These are phyloP conservation scores for Actias luna DNA, from an alignment of 2,888 invertebrate species.

Conservation along the genomic window DNA sequence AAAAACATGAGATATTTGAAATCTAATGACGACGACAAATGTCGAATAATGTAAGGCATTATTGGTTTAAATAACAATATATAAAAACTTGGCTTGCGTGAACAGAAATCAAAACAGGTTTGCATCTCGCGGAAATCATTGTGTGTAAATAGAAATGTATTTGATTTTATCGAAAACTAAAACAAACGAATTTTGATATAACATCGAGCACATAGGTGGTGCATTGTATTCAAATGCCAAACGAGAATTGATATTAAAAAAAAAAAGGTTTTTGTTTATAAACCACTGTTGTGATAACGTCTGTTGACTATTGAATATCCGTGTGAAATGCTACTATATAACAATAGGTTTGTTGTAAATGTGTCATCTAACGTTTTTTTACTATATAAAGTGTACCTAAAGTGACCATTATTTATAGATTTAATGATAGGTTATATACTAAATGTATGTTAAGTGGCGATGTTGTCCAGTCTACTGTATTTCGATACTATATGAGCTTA, in stretches of 20 bases:
- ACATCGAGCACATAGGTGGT: constrained; percentile 27
- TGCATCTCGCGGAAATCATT: constrained; percentile 35
- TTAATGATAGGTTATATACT: too few species aligned
- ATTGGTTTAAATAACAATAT: too few species aligned
- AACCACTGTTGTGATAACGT: constrained; percentile 28
- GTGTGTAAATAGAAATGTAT: constrained; percentile 63
- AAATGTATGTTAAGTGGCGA: too few species aligned
- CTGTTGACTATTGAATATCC: constrained; percentile 9
- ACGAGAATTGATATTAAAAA: constrained; percentile 29
- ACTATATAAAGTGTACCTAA: not conserved
- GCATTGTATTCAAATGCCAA: constrained; percentile 60
- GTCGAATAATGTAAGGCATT: too few species aligned
- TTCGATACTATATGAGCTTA: too few species aligned
- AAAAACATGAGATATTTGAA: too few species aligned
- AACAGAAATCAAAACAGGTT: constrained; percentile 10
- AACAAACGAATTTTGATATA: constrained; percentile 43
- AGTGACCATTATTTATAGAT: not conserved
- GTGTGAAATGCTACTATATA: not conserved
- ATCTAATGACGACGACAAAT: too few species aligned
- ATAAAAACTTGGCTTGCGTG: not conserved
- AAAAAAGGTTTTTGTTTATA: constrained; percentile 23
- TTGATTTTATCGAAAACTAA: constrained; percentile 53
- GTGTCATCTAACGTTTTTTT: not conserved
- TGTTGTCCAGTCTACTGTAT: too few species aligned
- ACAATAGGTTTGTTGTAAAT: not conserved